phyloP scores from a whole-genome alignment of 2,888 invertebrate genomes.

The Molanna angustata region DNA sequence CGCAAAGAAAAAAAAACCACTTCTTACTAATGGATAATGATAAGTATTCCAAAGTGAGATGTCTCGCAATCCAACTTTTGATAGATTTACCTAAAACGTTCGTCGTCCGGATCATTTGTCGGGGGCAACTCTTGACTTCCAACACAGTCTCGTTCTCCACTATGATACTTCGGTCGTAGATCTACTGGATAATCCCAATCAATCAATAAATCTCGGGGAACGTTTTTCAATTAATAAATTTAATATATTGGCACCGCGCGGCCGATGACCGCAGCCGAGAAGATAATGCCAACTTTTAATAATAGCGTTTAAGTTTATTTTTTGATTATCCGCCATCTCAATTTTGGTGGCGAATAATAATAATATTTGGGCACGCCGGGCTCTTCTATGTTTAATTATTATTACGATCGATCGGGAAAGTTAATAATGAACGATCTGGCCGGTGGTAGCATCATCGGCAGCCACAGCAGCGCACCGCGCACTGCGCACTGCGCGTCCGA shows the following conservation, averaged over 20 bases:
- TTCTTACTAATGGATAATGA: constrained; percentile 9
- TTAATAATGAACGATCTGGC: constrained; percentile 11
- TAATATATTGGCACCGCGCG: constrained; percentile 6
- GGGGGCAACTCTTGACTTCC: too few relatives aligned
- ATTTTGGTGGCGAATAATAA: constrained; percentile 18
- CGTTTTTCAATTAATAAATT: constrained; percentile 21
- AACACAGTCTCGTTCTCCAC: too few relatives aligned
- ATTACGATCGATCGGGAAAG: constrained; percentile 21
- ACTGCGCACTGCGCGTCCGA: background rate
- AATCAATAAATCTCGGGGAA: constrained; percentile 17
- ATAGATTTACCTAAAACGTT: background rate
- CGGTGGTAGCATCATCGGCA: constrained; percentile 1
- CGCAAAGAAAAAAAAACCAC: constrained; percentile 6
- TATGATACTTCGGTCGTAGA: too few relatives aligned
- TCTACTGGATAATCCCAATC: too few relatives aligned
- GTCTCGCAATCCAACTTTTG: background rate
- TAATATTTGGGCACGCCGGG: constrained; percentile 14
- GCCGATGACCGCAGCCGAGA: background rate
- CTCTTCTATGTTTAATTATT: constrained; percentile 24
- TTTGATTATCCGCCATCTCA: constrained; percentile 24
- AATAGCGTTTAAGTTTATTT: constrained; percentile 21
- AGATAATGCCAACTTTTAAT: constrained; percentile 21
- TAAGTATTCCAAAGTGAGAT: constrained; percentile 5
- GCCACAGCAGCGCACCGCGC: constrained; percentile 15
- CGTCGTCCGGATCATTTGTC: too few relatives aligned